phyloP scores from a whole-genome alignment of 2,113 vertebrate species.

The Rhinopomastus cyanomelas region DNA sequence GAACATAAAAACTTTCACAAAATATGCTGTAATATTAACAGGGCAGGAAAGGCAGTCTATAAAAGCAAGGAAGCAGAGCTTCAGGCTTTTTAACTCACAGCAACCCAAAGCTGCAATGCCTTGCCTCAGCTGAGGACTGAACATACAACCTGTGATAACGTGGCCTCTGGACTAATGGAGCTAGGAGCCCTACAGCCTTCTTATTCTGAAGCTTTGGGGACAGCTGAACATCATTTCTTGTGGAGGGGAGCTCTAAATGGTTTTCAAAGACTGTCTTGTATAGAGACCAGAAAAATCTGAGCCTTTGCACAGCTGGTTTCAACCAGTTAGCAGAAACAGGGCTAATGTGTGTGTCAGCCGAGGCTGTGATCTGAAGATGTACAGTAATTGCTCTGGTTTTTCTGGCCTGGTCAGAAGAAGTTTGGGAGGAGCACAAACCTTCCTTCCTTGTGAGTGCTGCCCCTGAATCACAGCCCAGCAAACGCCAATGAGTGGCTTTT shows the following conservation, averaged over 20 bases:
- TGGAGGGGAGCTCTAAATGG: background rate
- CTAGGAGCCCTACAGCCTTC: background rate
- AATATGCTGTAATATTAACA: background rate
- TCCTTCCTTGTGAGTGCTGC: background rate
- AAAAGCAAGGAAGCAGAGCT: background rate
- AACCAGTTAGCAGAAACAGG: background rate
- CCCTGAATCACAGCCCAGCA: background rate
- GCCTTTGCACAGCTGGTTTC: background rate
- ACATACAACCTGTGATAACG: background rate
- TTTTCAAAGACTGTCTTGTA: background rate
- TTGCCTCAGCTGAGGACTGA: background rate
- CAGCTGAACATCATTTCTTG: background rate
- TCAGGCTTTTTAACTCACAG: background rate
- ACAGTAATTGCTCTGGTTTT: background rate
- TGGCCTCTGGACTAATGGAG: background rate
- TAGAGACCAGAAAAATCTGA: background rate
- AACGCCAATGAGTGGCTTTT: background rate
- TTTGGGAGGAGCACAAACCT: background rate
- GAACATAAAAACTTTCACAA: background rate
- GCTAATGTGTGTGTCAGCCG: background rate
- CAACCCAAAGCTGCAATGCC: background rate
- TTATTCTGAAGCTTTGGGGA: background rate
- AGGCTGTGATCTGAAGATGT: background rate
- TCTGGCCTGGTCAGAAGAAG: background rate
- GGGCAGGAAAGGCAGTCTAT: background rate